These are phyloP conservation scores for Notolepis coatsorum DNA, from an alignment of 2,797 vertebrate genomes.

Conservation along the genomic window DNA sequence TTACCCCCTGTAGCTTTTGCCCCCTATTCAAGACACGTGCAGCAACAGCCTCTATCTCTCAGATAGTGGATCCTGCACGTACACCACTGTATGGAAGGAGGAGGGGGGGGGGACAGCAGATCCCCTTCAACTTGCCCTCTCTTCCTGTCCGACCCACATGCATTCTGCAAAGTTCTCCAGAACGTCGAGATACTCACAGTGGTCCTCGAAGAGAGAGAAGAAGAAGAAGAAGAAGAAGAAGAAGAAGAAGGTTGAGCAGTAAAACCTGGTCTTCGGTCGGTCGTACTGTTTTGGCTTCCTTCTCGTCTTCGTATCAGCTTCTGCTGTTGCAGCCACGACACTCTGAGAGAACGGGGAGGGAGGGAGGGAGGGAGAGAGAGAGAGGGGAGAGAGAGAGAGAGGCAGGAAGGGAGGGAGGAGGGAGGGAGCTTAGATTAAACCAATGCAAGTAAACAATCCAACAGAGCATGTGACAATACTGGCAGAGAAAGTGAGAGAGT, in stretches of 20 bases:
- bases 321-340: conserved; percentile 20
- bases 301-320: conserved; percentile 25
- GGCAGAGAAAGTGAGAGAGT: conserved; percentile 11
- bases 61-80: conserved; percentile 59
- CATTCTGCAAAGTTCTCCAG: conserved; percentile 2
- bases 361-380: conserved; percentile 20
- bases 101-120: background rate
- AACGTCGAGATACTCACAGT: conserved; percentile 77
- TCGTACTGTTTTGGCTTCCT: conserved; percentile 14
- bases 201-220: conserved; percentile 23
- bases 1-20: too few relatives aligned
- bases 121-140: conserved; percentile 9
- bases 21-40: too few relatives aligned
- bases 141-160: background rate
- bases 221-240: conserved; percentile 19
- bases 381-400: conserved; percentile 7
- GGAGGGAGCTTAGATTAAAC: conserved; percentile 24
- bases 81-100: conserved; percentile 24
- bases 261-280: conserved; percentile 10
- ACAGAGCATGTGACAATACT: conserved; percentile 49
- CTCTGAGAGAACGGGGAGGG: conserved; percentile 47
- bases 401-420: conserved; percentile 28
- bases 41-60: too few relatives aligned
- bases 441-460: conserved; percentile 67
- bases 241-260: conserved; percentile 19